Evolutionary conservation across 2,888 invertebrate species (phyloP).

Genomic region (Copidosoma aretas): DNA sequence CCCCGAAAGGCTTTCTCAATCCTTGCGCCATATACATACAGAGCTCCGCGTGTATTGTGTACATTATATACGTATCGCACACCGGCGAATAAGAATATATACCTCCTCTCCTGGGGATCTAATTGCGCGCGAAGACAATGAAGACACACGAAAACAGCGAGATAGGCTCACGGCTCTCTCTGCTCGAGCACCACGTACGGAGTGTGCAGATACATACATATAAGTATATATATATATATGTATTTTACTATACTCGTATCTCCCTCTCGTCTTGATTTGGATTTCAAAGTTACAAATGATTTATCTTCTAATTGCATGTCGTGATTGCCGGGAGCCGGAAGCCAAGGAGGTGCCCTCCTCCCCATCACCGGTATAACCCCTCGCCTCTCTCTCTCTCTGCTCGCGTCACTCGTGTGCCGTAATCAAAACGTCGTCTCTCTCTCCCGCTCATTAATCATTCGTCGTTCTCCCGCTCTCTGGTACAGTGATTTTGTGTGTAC

Average conservation of each 20-base stretch:
- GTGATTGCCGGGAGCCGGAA: conserved; percentile 42
- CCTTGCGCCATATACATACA: no score
- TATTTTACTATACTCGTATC: background rate
- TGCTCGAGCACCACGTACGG: no score
- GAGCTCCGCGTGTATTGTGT: no score
- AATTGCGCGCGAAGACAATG: conserved; percentile 19
- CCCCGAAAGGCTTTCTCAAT: no score
- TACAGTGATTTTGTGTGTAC: no score
- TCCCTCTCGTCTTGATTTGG: conserved; percentile 36
- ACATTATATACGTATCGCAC: background rate
- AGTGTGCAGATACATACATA: no score
- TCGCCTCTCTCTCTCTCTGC: no score
- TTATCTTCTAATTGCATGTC: conserved; percentile 61
- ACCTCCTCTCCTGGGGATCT: background rate
- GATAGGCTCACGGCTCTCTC: no score
- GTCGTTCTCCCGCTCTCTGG: conserved; percentile 21
- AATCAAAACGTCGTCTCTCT: conserved; percentile 54
- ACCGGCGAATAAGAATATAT: background rate
- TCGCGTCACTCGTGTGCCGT: conserved; percentile 16
- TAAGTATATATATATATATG: background rate
- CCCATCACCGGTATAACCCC: no score
- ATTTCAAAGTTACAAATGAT: conserved; percentile 58
- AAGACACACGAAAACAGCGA: conserved; percentile 22
- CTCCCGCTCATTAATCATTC: conserved; percentile 56
- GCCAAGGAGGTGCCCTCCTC: conserved; percentile 11